Conservation (phyloP, 2,888 invertebrate genomes). For the Odontocerum albicorne region DNA sequence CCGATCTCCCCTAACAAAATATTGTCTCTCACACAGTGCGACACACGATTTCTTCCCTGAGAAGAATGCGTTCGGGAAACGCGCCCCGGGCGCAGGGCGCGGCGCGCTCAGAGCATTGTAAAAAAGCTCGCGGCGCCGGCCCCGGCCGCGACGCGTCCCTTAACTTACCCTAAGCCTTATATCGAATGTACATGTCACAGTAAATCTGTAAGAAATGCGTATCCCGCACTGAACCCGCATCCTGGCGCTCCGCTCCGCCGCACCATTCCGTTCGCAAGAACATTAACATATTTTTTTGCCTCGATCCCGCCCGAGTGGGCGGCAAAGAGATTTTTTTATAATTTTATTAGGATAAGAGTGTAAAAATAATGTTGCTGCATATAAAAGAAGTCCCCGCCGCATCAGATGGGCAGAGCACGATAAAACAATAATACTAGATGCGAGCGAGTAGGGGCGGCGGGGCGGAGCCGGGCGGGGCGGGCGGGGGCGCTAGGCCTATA, state of each 20-base stretch:
- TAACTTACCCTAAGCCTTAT: neutral
- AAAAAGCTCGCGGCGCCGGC: neutral
- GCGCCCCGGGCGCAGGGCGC: neutral
- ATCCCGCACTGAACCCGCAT: neutral
- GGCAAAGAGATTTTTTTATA: conserved; percentile 23
- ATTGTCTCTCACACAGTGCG: no score
- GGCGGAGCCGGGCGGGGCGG: conserved; percentile 5
- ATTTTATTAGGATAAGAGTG: conserved; percentile 20
- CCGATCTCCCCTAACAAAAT: no score
- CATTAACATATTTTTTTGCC: conserved; percentile 26
- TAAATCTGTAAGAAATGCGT: conserved; percentile 24
- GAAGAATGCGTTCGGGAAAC: no score
- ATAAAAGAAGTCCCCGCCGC: conserved; percentile 2
- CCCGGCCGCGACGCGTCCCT: neutral
- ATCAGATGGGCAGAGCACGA: neutral
- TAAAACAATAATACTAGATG: neutral
- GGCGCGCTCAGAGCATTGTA: neutral
- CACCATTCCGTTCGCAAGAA: neutral
- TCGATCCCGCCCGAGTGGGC: neutral
- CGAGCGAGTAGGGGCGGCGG: neutral
- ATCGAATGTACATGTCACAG: neutral
- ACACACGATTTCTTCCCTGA: no score
- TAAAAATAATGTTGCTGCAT: conserved; percentile 20
- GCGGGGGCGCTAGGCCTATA: conserved; percentile 1
- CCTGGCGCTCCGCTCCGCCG: neutral